Evolutionary conservation across 2,888 invertebrate genomes (phyloP).

Genomic region (Abrostola tripartita): DNA sequence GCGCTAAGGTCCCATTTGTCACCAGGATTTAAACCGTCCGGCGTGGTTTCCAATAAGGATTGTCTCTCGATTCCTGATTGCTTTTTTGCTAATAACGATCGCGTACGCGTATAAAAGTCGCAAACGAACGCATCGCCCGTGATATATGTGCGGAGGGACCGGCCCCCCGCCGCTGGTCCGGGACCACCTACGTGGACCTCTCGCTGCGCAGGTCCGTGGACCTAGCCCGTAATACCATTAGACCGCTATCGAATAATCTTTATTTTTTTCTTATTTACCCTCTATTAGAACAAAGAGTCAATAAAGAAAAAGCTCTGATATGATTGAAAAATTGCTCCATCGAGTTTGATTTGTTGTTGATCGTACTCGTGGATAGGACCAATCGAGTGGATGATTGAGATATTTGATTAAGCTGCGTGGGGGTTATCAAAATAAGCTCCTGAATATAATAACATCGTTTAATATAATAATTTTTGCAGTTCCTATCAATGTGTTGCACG

Average conservation of each 20-base stretch:
- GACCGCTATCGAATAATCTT: constrained; percentile 52
- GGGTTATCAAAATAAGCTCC: constrained; percentile 10
- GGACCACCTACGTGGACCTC: constrained; percentile 68
- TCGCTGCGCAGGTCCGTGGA: constrained; percentile 53
- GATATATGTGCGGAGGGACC: constrained; percentile 51
- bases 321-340: constrained; percentile 55
- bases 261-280: constrained; percentile 46
- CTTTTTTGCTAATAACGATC: constrained; percentile 59
- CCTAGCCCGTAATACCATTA: constrained; percentile 38
- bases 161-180: constrained; percentile 58
- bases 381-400: constrained; percentile 60
- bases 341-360: constrained; percentile 53
- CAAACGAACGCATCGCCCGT: constrained; percentile 43
- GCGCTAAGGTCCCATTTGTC: constrained; percentile 36
- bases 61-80: constrained; percentile 46
- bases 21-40: constrained; percentile 42
- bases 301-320: constrained; percentile 47
- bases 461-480: constrained; percentile 7
- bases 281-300: constrained; percentile 50
- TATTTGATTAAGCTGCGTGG: constrained; percentile 52
- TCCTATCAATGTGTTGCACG: neutral
- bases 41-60: constrained; percentile 50
- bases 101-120: constrained; percentile 53
- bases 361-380: constrained; percentile 53
- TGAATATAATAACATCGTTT: constrained; percentile 16